phyloP scores from a whole-genome alignment of 1,140 invertebrate genomes.

The Glomeris maerens region DNA sequence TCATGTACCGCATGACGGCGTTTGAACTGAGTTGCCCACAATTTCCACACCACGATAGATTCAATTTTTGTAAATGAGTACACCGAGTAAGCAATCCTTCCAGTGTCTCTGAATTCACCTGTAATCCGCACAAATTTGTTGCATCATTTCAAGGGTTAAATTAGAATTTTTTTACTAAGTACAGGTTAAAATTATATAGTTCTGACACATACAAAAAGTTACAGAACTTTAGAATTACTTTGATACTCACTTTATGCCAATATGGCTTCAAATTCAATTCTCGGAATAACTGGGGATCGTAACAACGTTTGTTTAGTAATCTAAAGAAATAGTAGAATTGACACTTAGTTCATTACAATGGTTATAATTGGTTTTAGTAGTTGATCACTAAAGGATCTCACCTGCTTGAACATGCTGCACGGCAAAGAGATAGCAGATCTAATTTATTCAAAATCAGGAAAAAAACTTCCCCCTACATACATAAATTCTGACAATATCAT shows the following conservation, averaged over 20 bases:
- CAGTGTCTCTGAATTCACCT: slow-evolving; percentile 34
- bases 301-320: slow-evolving; percentile 54
- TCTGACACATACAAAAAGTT: neutral
- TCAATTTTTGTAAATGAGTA: slow-evolving; percentile 54
- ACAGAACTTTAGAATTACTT: neutral
- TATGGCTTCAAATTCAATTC: slow-evolving; percentile 50
- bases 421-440: slow-evolving; percentile 58
- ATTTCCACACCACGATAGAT: slow-evolving; percentile 77
- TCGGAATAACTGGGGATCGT: slow-evolving; percentile 58
- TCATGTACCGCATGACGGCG: slow-evolving; percentile 42
- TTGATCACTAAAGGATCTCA: slow-evolving; percentile 13
- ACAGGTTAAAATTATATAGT: too few relatives aligned
- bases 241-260: slow-evolving; percentile 39
- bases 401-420: slow-evolving; percentile 55
- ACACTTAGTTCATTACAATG: neutral
- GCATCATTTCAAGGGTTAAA: too few relatives aligned
- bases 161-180: too few relatives aligned
- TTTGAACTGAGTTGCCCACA: slow-evolving; percentile 43
- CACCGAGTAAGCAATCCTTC: slow-evolving; percentile 40
- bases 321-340: slow-evolving; percentile 20
- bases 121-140: slow-evolving; percentile 21
- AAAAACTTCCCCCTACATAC: slow-evolving; percentile 50
- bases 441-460: slow-evolving; percentile 57
- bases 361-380: neutral
- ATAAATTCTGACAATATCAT: too few relatives aligned